A percentile compares a stretch with the other conserved stretches of the same genome.
These are phyloP conservation scores for Carterocephalus palaemon DNA, from an alignment of 2,888 invertebrate species.

Conservation along the genomic window DNA sequence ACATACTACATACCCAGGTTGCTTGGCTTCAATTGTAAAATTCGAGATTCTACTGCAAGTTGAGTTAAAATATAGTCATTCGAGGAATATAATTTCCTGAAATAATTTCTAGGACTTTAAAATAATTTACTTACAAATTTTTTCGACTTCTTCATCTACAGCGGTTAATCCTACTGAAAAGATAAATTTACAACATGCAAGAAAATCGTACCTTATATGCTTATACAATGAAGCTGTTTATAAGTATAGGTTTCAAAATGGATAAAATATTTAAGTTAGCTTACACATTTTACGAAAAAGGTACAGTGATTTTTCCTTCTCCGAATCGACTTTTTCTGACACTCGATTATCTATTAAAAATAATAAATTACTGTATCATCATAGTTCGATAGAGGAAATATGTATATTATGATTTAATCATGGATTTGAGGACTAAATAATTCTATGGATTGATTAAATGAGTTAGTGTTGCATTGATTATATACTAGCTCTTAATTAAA, in stretches of 20 bases:
- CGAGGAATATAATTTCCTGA: neutral
- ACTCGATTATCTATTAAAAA: constrained; percentile 34
- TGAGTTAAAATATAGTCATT: constrained; percentile 4
- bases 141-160: constrained; percentile 60
- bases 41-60: constrained; percentile 44
- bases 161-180: constrained; percentile 44
- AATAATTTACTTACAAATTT: constrained; percentile 49
- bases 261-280: no score
- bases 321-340: constrained; percentile 30
- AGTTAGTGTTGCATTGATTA: no score
- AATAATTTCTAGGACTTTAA: constrained; percentile 10
- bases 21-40: constrained; percentile 30
- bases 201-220: no score
- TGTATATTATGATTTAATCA: no score
- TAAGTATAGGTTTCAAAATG: no score
- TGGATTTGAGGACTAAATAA: no score
- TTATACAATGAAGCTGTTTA: no score
- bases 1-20: constrained; percentile 33
- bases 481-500: no score
- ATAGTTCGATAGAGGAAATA: no score
- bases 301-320: constrained; percentile 30
- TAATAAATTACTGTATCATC: no score
- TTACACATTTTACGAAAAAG: constrained; percentile 49
- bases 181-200: no score
- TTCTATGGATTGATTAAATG: no score